These are phyloP conservation scores for Antheraea yamamai DNA, from an alignment of 2,888 invertebrate genomes.

Conservation along the genomic window DNA sequence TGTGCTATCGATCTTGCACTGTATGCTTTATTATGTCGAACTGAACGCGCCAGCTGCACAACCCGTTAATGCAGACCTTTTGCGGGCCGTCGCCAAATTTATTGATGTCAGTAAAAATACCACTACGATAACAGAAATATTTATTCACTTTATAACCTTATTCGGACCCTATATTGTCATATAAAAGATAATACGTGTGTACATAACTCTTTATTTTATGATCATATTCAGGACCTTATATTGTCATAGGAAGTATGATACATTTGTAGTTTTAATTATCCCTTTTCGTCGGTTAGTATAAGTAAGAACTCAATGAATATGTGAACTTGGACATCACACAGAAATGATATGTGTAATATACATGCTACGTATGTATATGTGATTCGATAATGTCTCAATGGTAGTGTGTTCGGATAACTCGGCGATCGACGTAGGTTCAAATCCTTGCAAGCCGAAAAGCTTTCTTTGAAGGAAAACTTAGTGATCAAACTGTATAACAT, in stretches of 20 bases:
- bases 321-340: no score
- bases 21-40: constrained; percentile 98
- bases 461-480: no score
- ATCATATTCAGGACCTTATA: not conserved
- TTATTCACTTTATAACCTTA: not conserved
- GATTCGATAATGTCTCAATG: no score
- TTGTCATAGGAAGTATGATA: no score
- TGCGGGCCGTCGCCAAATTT: constrained; percentile 95
- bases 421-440: no score
- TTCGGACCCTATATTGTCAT: not conserved
- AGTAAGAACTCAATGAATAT: no score
- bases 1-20: constrained; percentile 96
- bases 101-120: constrained; percentile 87
- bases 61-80: constrained; percentile 95
- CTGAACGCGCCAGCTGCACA: constrained; percentile 92
- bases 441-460: no score
- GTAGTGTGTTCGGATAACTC: no score
- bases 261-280: not conserved
- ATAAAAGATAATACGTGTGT: no score
- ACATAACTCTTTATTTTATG: not conserved
- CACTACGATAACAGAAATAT: not conserved
- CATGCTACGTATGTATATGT: no score
- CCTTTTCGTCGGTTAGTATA: not conserved
- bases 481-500: no score
- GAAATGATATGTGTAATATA: no score